A percentile compares a stretch with the other conserved stretches of the same genome.
phyloP scores from a whole-genome alignment of 2,888 invertebrate genomes.

The Nezara viridula region DNA sequence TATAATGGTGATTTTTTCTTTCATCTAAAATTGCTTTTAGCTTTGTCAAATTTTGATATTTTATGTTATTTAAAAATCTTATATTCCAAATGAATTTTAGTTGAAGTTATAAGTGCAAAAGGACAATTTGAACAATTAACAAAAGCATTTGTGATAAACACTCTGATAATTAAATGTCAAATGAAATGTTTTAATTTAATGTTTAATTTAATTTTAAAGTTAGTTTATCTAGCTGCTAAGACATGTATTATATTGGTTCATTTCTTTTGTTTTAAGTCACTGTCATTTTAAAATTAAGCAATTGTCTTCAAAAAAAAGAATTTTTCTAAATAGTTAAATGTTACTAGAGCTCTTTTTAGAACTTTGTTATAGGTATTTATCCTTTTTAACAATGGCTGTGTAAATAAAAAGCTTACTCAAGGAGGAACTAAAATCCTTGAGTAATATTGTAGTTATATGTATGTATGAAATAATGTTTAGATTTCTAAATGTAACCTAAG shows the following conservation, averaged over 20 bases:
- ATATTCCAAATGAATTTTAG: neutral
- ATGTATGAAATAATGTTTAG: neutral
- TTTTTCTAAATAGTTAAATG: neutral
- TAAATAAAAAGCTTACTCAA: slow-evolving; percentile 34
- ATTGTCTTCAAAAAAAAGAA: neutral
- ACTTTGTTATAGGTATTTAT: neutral
- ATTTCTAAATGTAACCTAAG: neutral
- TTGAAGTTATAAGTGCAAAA: neutral
- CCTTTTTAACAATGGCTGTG: slow-evolving; percentile 26
- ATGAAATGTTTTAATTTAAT: neutral
- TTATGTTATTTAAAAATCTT: slow-evolving; percentile 3
- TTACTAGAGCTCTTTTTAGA: neutral
- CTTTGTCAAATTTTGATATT: neutral
- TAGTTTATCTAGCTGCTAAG: neutral
- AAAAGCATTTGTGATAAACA: slow-evolving; percentile 30
- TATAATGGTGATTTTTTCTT: neutral
- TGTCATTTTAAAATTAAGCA: neutral
- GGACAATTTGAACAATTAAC: neutral
- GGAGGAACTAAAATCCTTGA: neutral
- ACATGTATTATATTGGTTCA: neutral
- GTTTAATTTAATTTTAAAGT: neutral
- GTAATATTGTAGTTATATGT: slow-evolving; percentile 29
- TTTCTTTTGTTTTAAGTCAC: neutral
- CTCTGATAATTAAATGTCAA: neutral
- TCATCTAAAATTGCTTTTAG: neutral